These are phyloP conservation scores for Chrosomus eos DNA, from an alignment of 2,797 vertebrate species.

Conservation along the genomic window DNA sequence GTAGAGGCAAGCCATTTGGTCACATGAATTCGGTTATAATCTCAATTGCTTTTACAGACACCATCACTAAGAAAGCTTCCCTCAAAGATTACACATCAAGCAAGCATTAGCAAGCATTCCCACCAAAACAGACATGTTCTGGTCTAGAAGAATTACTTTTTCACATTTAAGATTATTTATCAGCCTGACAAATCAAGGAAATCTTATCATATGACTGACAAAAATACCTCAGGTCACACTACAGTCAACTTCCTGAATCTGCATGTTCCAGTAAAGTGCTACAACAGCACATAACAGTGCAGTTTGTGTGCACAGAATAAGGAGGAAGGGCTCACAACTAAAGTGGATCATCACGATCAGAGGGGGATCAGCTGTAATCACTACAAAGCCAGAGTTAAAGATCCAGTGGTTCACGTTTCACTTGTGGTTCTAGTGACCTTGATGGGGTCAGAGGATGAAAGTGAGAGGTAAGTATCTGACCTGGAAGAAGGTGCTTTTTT, in stretches of 20 bases:
- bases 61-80: background rate
- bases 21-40: conserved; percentile 2
- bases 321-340: conserved; percentile 25
- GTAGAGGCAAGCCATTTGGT: conserved; percentile 30
- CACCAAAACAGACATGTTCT: background rate
- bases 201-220: background rate
- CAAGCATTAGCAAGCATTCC: background rate
- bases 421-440: background rate
- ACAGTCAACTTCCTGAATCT: conserved; percentile 21
- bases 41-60: background rate
- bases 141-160: background rate
- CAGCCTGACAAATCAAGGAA: conserved; percentile 11
- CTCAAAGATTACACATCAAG: background rate
- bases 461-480: background rate
- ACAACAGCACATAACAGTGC: conserved; percentile 4
- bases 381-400: conserved; percentile 26
- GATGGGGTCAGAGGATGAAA: background rate
- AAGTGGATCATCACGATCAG: conserved; percentile 49
- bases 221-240: conserved; percentile 40
- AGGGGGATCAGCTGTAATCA: conserved; percentile 47
- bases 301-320: conserved; percentile 2
- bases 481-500: background rate
- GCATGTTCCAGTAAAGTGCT: background rate
- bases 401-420: conserved; percentile 39
- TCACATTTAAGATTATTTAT: conserved; percentile 2